phyloP scores from a whole-genome alignment of 1,140 invertebrate species.

The Zaprionus africanus region DNA sequence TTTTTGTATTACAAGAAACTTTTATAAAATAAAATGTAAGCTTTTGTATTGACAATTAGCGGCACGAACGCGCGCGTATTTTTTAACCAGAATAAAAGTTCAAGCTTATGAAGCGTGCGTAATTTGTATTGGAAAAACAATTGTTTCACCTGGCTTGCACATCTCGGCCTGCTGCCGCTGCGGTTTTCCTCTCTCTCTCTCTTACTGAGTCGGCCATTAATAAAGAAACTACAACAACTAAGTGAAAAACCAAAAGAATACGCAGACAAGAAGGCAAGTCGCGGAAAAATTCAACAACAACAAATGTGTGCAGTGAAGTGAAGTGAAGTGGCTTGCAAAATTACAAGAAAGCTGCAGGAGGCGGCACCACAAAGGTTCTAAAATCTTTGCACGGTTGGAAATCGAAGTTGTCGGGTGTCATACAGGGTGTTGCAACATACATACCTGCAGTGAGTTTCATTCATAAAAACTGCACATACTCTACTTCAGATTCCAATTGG shows the following conservation, averaged over 20 bases:
- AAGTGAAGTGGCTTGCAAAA: constrained; percentile 48
- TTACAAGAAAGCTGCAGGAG: constrained; percentile 29
- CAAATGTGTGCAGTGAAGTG: constrained; percentile 63
- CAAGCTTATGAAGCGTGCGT: constrained; percentile 4
- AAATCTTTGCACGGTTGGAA: constrained; percentile 31
- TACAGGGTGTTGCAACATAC: constrained; percentile 46
- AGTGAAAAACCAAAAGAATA: constrained; percentile 40
- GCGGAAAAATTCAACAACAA: constrained; percentile 11
- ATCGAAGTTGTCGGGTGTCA: constrained; percentile 23
- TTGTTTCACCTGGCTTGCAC: constrained; percentile 12
- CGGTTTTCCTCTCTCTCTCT: constrained; percentile 32
- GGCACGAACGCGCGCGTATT: constrained; percentile 36
- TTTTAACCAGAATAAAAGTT: constrained; percentile 6
- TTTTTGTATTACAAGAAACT: constrained; percentile 47
- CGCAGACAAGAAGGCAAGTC: constrained; percentile 13
- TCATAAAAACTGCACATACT: constrained; percentile 65
- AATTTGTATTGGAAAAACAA: constrained; percentile 19
- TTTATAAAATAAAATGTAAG: constrained; percentile 56
- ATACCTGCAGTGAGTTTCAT: constrained; percentile 74
- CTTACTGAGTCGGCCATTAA: constrained; percentile 46
- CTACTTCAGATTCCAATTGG: constrained; percentile 56
- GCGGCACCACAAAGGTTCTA: constrained; percentile 14
- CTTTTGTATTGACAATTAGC: constrained; percentile 34
- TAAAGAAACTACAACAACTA: constrained; percentile 44
- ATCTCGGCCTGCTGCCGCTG: constrained; percentile 25